These are phyloP conservation scores for western clawed frog (Xenopus tropicalis) DNA, from an alignment of 2,113 vertebrate species.

Conservation along the genomic window DNA sequence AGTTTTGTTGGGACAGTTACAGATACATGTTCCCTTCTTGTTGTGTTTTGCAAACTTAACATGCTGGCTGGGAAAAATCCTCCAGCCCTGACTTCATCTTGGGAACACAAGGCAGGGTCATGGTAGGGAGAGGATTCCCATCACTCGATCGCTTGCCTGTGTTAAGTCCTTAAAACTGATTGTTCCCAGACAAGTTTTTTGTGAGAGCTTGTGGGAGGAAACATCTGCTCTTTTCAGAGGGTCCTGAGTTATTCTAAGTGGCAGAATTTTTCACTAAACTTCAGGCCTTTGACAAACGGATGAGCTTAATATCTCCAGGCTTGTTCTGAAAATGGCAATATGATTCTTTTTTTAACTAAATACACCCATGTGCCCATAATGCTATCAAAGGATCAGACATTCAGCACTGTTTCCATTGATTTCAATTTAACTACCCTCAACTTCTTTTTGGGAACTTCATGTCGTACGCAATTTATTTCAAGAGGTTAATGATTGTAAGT, in stretches of 20 bases:
- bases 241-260: background rate
- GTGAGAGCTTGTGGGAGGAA: conserved; percentile 34
- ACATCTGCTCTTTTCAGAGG: conserved; percentile 35
- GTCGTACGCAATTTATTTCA: background rate
- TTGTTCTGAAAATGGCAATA: background rate
- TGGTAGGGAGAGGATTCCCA: conserved; percentile 38
- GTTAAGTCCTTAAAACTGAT: conserved; percentile 32
- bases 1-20: conserved; percentile 19
- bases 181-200: conserved; percentile 40
- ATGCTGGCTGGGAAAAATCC: conserved; percentile 34
- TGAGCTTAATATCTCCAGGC: background rate
- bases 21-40: conserved; percentile 8
- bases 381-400: background rate
- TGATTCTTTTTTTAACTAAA: background rate
- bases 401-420: background rate
- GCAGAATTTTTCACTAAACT: conserved; percentile 3
- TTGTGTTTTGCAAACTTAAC: conserved; percentile 5
- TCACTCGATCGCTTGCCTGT: conserved; percentile 25
- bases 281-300: background rate
- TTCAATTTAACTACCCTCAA: background rate
- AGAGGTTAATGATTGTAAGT: background rate
- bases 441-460: background rate
- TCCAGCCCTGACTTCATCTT: conserved; percentile 34
- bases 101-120: conserved; percentile 36
- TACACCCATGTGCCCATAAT: background rate